Conservation (phyloP, 2,113 vertebrate genomes). For the Vulpes lagopus region DNA sequence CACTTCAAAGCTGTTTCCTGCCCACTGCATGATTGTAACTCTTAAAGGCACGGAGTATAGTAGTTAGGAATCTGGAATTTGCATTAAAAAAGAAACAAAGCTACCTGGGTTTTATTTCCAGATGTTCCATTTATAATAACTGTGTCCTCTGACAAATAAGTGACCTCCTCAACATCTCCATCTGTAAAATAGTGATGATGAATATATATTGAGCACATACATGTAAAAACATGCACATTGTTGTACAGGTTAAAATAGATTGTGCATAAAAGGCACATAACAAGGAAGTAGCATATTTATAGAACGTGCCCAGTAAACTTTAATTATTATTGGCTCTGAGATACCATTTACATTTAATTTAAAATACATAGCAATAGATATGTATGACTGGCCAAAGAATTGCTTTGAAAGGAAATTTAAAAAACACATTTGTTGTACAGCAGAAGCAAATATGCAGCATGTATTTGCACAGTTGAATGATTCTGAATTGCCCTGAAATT, state of each 20-base stretch:
- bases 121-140: background rate
- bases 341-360: background rate
- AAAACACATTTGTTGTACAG: background rate
- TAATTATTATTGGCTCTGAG: background rate
- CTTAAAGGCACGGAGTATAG: background rate
- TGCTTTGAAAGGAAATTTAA: slow-evolving; percentile 33
- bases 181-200: background rate
- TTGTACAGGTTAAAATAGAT: background rate
- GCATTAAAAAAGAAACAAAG: background rate
- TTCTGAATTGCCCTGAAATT: slow-evolving; percentile 1
- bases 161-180: background rate
- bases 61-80: background rate
- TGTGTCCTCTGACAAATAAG: background rate
- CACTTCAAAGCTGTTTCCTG: background rate
- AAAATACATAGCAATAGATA: background rate
- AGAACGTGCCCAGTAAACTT: background rate
- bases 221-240: background rate
- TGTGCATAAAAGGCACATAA: background rate
- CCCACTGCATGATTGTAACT: background rate
- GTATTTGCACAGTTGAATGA: background rate
- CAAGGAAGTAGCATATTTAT: background rate
- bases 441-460: background rate
- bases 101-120: background rate
- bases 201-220: background rate
- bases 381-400: background rate